phyloP scores from a whole-genome alignment of 92 coral and sea anemone genomes.

The Porites evermanni region DNA sequence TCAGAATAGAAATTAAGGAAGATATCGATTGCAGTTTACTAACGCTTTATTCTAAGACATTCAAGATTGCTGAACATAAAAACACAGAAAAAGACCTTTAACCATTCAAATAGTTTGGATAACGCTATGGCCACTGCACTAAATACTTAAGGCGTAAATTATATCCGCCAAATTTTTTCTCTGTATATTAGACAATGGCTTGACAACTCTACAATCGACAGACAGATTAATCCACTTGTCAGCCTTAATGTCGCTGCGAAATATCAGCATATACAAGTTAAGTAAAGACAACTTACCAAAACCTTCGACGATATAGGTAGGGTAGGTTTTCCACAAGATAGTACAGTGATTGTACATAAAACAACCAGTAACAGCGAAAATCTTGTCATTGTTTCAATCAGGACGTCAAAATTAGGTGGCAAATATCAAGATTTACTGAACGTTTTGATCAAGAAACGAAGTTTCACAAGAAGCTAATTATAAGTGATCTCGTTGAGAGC shows the following conservation, averaged over 20 bases:
- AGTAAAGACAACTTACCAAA: constrained; percentile 27
- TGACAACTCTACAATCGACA: not conserved
- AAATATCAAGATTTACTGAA: not conserved
- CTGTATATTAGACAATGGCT: not conserved
- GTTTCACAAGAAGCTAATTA: no score
- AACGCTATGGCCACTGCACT: no score
- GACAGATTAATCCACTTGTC: not conserved
- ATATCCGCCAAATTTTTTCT: not conserved
- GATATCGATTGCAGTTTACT: not conserved
- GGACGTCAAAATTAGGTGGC: not conserved
- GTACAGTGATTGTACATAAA: not conserved
- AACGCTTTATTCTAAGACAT: not conserved
- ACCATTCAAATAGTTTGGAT: not conserved
- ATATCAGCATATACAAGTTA: not conserved
- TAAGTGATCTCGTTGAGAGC: not conserved
- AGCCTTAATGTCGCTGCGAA: not conserved
- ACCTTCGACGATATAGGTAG: not conserved
- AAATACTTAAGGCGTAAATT: not conserved
- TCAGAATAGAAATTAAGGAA: no score
- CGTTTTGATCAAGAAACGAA: not conserved
- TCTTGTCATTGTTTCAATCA: constrained; percentile 6
- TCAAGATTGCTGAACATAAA: not conserved
- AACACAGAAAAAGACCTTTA: not conserved
- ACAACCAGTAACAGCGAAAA: not conserved
- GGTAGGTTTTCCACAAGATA: constrained; percentile 12